Percentiles rank a stretch among this genome's conserved stretches.
Conservation (phyloP, 2,888 invertebrate species). For the Cylindroiulus punctatus region DNA sequence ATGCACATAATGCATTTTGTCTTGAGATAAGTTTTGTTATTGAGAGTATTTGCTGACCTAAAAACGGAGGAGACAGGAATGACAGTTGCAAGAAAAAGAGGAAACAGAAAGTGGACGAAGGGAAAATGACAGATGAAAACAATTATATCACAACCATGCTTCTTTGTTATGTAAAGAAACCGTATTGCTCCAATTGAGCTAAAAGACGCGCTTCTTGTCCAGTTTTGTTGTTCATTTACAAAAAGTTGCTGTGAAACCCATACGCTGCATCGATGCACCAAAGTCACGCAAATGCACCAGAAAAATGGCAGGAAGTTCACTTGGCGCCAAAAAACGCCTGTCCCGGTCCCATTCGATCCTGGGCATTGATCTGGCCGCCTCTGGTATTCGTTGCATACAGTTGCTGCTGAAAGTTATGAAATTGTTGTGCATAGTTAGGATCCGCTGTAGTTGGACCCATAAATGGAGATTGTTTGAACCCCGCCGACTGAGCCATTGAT, state of each 20-base stretch:
- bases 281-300: slow-evolving; percentile 14
- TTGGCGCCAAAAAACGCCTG: slow-evolving; percentile 62
- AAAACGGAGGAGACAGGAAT: not conserved
- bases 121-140: slow-evolving; percentile 46
- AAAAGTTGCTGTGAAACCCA: slow-evolving; percentile 4
- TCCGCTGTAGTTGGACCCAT: slow-evolving; percentile 85
- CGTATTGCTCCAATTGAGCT: slow-evolving; percentile 53
- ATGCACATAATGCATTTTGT: not conserved
- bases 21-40: slow-evolving; percentile 21
- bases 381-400: slow-evolving; percentile 87
- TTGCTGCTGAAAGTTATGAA: slow-evolving; percentile 95
- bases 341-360: slow-evolving; percentile 58
- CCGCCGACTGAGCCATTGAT: slow-evolving; percentile 59
- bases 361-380: slow-evolving; percentile 63
- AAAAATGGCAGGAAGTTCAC: slow-evolving; percentile 58
- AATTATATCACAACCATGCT: slow-evolving; percentile 53
- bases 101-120: too few species aligned
- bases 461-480: slow-evolving; percentile 78
- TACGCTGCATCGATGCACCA: slow-evolving; percentile 20
- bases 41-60: not conserved
- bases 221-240: slow-evolving; percentile 37
- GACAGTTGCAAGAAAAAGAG: not conserved
- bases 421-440: slow-evolving; percentile 93
- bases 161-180: slow-evolving; percentile 50
- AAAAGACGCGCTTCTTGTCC: slow-evolving; percentile 44